Base-by-base conservation (phyloP, 2,888 invertebrate genomes). In the Agapetus fuscipes region DNA sequence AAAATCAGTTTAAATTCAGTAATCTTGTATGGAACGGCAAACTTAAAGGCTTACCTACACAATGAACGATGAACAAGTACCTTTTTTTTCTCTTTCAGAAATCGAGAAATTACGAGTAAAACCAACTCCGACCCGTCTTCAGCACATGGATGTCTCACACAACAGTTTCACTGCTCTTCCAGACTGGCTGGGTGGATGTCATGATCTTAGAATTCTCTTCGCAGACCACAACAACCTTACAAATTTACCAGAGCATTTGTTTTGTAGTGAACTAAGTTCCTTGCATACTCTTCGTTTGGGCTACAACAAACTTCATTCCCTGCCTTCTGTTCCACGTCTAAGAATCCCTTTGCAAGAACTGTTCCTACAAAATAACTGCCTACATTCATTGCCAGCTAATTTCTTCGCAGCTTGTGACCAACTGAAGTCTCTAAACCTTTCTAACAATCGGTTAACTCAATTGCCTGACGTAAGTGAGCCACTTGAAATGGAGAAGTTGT, bases 121-220 rank as follows among this genome's bases (percentile, higher is more conserved):
- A 34, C 79, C 83, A 14, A 72, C 78, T 34, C 88, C 88, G 15
- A 66, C 72, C 17, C 78, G 80, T 55, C 63, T 89, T 32, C 75
- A 78, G 48, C 83, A 85, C 56, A 70, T 89, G 30, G 82, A 89
- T 54, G 77, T 88, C 9, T 85, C 85, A 5, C 79, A 83, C 57
- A 88, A 88, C 54, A 78, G 79, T 52, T 61, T 88, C 42, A 76
- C 75, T 14, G 66, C 75, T 4, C 60, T 88, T 35, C 87, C 88
- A 0, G 80, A 80, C 51, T 88, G 87, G 87, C 63, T 83, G 29
- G 78, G 79, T 9, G 77, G 78, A 24, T 81, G 87, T 53, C 77
- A 76, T 12, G 76, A 81, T 45, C 63, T 88, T 31, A 73, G 78
- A 31, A 79, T 78, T 7, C 65, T 88, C 10, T 80, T 81, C 51